These are phyloP conservation scores for Riparia riparia DNA, from an alignment of 2,113 vertebrate species.

Conservation along the genomic window DNA sequence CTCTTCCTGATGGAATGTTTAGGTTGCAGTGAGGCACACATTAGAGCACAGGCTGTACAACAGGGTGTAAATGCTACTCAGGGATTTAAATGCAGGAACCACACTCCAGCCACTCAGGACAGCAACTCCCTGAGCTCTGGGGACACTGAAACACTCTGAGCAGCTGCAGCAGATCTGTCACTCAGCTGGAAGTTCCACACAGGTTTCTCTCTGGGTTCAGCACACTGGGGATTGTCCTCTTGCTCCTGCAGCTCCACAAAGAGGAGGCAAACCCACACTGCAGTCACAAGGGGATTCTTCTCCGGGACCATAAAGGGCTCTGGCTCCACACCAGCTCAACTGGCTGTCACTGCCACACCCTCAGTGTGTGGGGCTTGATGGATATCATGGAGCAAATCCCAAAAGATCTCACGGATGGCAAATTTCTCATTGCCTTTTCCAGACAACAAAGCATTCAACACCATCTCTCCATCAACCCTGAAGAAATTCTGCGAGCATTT, in stretches of 20 bases:
- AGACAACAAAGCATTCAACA: not conserved
- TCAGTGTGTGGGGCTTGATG: rapidly evolving
- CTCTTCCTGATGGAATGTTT: not conserved
- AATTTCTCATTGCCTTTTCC: not conserved
- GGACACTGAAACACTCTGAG: not conserved
- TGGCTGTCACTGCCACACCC: not conserved
- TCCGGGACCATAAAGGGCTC: not conserved
- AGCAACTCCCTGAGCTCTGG: not conserved
- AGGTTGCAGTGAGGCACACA: not conserved
- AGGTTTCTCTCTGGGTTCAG: not conserved
- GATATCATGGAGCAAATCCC: not conserved
- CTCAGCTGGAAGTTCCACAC: not conserved
- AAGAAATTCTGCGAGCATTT: not conserved
- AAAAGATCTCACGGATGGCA: rapidly evolving
- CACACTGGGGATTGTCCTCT: not conserved
- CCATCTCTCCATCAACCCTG: not conserved
- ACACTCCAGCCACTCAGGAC: not conserved
- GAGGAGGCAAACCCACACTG: not conserved
- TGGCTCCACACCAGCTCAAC: not conserved
- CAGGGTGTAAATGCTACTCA: not conserved
- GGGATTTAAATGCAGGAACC: not conserved
- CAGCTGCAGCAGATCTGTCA: not conserved
- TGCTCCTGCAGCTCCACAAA: not conserved
- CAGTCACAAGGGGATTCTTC: not conserved
- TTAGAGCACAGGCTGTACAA: not conserved